Conservation (phyloP, 1,140 invertebrate species). For the Drosophila funebris region DNA sequence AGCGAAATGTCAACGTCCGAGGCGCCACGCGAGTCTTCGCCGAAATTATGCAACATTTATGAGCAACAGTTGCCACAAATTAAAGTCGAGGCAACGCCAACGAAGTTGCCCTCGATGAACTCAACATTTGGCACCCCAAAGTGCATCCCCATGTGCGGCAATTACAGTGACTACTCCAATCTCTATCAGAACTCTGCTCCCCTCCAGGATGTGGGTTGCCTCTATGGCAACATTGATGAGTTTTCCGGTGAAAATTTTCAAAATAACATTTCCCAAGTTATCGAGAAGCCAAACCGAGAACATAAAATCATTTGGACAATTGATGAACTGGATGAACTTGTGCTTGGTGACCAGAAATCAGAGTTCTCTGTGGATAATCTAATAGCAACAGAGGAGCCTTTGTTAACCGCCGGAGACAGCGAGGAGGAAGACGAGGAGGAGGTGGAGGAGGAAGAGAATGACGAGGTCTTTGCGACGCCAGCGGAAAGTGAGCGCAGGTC, state of each 20-base stretch:
- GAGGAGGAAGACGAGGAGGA: conserved; percentile 33
- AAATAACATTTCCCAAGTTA: conserved; percentile 57
- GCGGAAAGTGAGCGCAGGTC: conserved; percentile 4
- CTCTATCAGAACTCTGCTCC: conserved; percentile 40
- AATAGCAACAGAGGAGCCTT: conserved; percentile 6
- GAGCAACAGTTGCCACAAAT: conserved; percentile 37
- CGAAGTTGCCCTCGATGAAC: conserved; percentile 75
- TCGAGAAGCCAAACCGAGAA: conserved; percentile 77
- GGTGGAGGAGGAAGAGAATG: conserved; percentile 44
- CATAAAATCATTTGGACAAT: conserved; percentile 82
- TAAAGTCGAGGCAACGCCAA: conserved; percentile 45
- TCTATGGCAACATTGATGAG: conserved; percentile 30
- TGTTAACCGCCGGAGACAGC: background rate
- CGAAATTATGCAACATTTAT: conserved; percentile 65
- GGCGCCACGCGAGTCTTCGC: conserved; percentile 31
- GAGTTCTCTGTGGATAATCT: conserved; percentile 2
- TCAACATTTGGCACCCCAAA: conserved; percentile 79
- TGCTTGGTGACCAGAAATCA: conserved; percentile 34
- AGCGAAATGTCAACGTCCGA: conserved; percentile 48
- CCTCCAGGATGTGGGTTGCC: background rate
- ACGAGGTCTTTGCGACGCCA: conserved; percentile 50
- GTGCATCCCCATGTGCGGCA: conserved; percentile 64
- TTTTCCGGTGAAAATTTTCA: conserved; percentile 65
- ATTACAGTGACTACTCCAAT: conserved; percentile 63
- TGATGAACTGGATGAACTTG: conserved; percentile 74